Evolutionary conservation across 2,797 vertebrate species (phyloP).

Genomic region (Allochrocebus solatus): DNA sequence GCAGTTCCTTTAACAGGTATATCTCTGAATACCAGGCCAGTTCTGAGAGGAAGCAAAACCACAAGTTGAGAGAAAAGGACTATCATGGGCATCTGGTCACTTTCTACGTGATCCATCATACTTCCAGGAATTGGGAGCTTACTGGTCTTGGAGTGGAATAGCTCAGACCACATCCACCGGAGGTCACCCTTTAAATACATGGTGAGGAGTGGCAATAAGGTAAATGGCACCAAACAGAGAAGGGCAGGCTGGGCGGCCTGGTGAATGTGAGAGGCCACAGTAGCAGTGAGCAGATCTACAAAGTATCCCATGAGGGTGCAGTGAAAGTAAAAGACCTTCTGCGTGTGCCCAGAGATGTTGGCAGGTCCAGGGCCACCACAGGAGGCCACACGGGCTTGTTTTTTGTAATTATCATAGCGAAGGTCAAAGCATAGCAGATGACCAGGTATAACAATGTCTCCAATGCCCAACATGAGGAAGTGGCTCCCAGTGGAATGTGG

Average conservation of each 20-base stretch:
- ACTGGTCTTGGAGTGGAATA: conserved; percentile 96
- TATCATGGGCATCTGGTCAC: conserved; percentile 80
- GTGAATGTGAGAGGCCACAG: conserved; percentile 98
- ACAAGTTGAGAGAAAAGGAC: conserved; percentile 80
- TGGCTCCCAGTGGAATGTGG: conserved; percentile 94
- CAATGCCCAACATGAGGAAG: conserved; percentile 99
- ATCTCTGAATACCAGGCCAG: conserved; percentile 79
- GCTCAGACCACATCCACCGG: conserved; percentile 99
- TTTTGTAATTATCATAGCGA: conserved; percentile 99
- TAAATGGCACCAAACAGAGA: conserved; percentile 99
- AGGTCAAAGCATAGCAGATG: conserved; percentile 97
- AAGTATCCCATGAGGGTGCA: conserved; percentile 99
- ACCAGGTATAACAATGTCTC: conserved; percentile 99
- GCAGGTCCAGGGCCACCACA: conserved; percentile 86
- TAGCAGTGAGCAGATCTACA: conserved; percentile 98
- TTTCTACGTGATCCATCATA: conserved; percentile 92
- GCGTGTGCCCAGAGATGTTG: conserved; percentile 95
- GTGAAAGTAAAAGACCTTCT: conserved; percentile 99
- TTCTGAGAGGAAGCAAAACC: conserved; percentile 80
- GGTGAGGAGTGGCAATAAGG: conserved; percentile 98
- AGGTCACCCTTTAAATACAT: conserved; percentile 99
- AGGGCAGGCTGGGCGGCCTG: conserved; percentile 97
- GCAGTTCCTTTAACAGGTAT: conserved; percentile 75
- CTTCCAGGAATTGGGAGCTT: conserved; percentile 98
- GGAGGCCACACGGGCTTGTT: conserved; percentile 93